Conservation (phyloP, 1,140 invertebrate species). For the Polyergus mexicanus region DNA sequence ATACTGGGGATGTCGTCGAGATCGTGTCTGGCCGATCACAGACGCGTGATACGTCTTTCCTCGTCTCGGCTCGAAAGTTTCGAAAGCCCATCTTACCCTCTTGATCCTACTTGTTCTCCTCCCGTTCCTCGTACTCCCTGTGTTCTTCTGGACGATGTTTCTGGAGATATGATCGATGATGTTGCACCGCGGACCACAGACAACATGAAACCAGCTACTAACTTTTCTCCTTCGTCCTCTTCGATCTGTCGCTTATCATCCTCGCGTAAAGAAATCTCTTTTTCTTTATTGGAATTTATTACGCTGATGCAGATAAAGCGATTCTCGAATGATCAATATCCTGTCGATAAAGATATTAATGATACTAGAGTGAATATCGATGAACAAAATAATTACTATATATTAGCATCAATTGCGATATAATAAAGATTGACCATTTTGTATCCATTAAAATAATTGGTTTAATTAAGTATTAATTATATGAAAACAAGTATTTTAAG, state of each 20-base stretch:
- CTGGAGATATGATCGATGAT: conserved; percentile 69
- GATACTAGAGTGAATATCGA: background rate
- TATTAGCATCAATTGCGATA: background rate
- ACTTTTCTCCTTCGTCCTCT: conserved; percentile 29
- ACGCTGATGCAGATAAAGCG: background rate
- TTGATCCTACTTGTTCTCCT: conserved; percentile 47
- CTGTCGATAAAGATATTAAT: background rate
- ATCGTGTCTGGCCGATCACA: conserved; percentile 58
- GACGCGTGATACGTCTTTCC: conserved; percentile 12
- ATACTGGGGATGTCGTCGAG: conserved; percentile 30
- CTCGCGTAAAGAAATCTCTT: conserved; percentile 22
- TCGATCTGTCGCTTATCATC: conserved; percentile 65
- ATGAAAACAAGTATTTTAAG: background rate
- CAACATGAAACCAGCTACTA: conserved; percentile 66
- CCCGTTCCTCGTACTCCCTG: conserved; percentile 41
- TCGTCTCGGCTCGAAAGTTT: conserved; percentile 61
- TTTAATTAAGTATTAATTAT: too few relatives aligned
- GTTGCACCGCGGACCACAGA: conserved; percentile 21
- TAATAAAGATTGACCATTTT: too few relatives aligned
- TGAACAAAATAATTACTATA: background rate
- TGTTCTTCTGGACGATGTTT: conserved; percentile 52
- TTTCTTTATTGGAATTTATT: conserved; percentile 3
- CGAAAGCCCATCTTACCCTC: conserved; percentile 13
- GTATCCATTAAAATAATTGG: too few relatives aligned
- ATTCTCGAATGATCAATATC: background rate